phyloP scores from a whole-genome alignment of 92 coral and sea anemone genomes.

The Epizoanthus illoricatus region DNA sequence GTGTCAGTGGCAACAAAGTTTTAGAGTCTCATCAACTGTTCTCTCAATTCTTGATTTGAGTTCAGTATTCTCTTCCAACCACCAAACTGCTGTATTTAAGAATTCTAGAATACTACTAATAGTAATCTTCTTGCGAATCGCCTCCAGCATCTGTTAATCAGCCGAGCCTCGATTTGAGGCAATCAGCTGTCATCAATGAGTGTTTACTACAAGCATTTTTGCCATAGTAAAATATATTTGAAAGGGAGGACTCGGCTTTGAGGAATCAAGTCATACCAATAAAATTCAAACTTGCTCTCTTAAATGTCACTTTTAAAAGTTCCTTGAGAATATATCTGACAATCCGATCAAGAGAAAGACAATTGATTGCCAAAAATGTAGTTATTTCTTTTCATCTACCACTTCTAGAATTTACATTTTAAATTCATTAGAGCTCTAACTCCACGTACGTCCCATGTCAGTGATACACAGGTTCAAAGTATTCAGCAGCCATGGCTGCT shows the following conservation, averaged over 20 bases:
- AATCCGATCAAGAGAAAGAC: background rate
- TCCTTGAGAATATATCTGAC: background rate
- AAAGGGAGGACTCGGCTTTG: background rate
- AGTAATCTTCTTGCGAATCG: background rate
- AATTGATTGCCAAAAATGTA: background rate
- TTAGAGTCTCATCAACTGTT: background rate
- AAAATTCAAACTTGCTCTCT: background rate
- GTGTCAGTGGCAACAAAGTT: background rate
- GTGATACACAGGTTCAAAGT: conserved; percentile 10
- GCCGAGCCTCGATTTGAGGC: conserved; percentile 30
- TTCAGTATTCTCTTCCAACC: background rate
- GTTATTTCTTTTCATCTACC: background rate
- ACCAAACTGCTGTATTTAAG: background rate
- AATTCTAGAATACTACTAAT: background rate
- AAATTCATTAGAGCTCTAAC: conserved; percentile 5
- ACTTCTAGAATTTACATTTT: conserved; percentile 31
- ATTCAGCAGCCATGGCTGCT: background rate
- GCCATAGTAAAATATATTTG: conserved; percentile 20
- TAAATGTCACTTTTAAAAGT: background rate
- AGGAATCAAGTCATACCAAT: background rate
- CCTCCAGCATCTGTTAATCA: background rate
- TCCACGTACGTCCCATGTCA: background rate
- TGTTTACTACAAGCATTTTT: conserved; percentile 27
- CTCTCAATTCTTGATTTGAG: background rate
- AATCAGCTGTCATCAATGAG: conserved; percentile 34